These are phyloP conservation scores for Xiphophorus birchmanni DNA, from an alignment of 2,797 vertebrate genomes.

Conservation along the genomic window DNA sequence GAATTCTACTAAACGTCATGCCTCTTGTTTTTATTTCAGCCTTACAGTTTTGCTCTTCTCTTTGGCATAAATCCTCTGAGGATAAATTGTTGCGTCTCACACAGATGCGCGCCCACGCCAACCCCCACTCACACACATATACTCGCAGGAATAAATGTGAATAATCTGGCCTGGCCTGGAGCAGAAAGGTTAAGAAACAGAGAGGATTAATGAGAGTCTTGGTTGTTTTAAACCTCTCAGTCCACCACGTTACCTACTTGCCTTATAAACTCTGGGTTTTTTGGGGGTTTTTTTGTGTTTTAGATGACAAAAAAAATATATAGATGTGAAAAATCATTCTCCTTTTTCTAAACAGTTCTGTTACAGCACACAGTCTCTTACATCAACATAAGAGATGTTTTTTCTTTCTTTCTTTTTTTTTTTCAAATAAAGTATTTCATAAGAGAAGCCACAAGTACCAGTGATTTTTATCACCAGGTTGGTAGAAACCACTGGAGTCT, in stretches of 20 bases:
- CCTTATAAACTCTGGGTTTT: not conserved
- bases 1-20: constrained; percentile 29
- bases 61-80: constrained; percentile 16
- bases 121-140: not conserved
- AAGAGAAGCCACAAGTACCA: constrained; percentile 3
- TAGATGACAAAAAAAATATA: not conserved
- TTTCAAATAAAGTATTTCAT: not conserved
- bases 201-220: constrained; percentile 72
- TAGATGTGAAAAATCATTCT: not conserved
- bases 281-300: not conserved
- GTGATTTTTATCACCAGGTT: constrained; percentile 40
- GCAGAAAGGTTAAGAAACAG: constrained; percentile 60
- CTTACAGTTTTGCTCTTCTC: constrained; percentile 14
- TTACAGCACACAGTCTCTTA: not conserved
- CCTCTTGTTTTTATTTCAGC: constrained; percentile 23
- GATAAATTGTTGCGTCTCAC: constrained; percentile 19
- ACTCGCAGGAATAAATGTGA: constrained; percentile 27
- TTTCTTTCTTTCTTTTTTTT: not conserved
- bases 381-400: not conserved
- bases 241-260: constrained; percentile 27
- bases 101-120: constrained; percentile 9
- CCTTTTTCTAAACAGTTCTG: not conserved
- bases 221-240: constrained; percentile 43
- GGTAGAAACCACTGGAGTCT: constrained; percentile 29
- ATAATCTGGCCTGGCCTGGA: constrained; percentile 65